Percentiles rank a stretch among this genome's conserved stretches.
Evolutionary conservation across 2,888 invertebrate species (phyloP).

Genomic region (Ptychoptera contaminata): DNA sequence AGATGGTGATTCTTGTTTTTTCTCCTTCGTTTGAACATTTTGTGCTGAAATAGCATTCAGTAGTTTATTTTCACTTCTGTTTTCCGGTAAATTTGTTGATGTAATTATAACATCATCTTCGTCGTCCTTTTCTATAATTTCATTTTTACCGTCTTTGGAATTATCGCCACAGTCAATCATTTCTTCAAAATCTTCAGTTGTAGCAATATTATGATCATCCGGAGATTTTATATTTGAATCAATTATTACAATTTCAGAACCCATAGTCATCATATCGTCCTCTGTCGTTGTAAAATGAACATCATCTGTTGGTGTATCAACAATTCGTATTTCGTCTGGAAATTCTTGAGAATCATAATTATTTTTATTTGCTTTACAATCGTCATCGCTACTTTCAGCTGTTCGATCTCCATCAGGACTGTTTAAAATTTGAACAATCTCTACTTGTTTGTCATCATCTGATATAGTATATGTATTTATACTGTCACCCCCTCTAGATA

Average conservation of each 20-base stretch:
- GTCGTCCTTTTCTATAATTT: conserved; percentile 17
- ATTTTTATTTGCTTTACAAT: conserved; percentile 13
- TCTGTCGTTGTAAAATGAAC: conserved; percentile 25
- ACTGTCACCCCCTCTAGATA: conserved; percentile 10
- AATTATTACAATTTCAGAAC: conserved; percentile 46
- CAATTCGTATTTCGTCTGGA: conserved; percentile 32
- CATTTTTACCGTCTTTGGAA: conserved; percentile 34
- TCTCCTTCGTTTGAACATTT: not conserved
- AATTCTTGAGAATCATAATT: conserved; percentile 37
- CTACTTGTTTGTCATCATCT: conserved; percentile 1
- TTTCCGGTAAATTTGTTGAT: conserved; percentile 5
- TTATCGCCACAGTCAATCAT: conserved; percentile 42
- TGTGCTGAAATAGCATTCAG: conserved; percentile 15
- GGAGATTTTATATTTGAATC: conserved; percentile 43
- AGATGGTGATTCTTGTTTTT: not conserved
- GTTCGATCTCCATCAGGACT: conserved; percentile 26
- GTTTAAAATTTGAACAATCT: conserved; percentile 14
- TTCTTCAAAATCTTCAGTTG: conserved; percentile 50
- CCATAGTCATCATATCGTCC: conserved; percentile 30
- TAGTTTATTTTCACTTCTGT: conserved; percentile 13
- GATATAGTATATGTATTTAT: conserved; percentile 8
- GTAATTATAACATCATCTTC: conserved; percentile 11
- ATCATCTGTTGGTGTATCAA: conserved; percentile 26
- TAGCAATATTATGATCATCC: conserved; percentile 42
- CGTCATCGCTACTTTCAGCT: conserved; percentile 24